Evolutionary conservation across 2,888 invertebrate genomes (phyloP).

Genomic region (Andrena bicolor): DNA sequence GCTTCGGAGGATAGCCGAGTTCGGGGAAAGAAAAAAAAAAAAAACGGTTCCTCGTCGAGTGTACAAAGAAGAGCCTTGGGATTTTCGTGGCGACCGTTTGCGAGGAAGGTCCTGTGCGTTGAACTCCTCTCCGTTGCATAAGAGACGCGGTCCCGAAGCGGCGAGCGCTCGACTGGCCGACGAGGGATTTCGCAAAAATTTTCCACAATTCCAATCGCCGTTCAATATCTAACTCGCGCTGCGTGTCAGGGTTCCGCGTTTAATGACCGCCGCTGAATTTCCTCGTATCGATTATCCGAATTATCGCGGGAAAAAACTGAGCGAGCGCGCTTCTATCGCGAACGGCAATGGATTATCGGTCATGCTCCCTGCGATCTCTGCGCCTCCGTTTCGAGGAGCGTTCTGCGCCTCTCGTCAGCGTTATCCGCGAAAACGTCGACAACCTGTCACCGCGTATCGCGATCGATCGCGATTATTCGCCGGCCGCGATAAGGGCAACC

Average conservation of each 20-base stretch:
- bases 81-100: background rate
- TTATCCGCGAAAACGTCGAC: constrained; percentile 1
- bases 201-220: constrained; percentile 29
- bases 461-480: constrained; percentile 18
- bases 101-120: background rate
- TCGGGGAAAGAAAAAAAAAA: background rate
- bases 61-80: background rate
- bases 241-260: constrained; percentile 20
- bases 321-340: no score
- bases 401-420: background rate
- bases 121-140: background rate
- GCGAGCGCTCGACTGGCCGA: background rate
- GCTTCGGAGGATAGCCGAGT: background rate
- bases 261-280: constrained; percentile 24
- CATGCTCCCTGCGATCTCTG: constrained; percentile 23
- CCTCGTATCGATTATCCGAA: constrained; percentile 28
- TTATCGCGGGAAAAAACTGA: background rate
- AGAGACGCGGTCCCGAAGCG: background rate
- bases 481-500: background rate
- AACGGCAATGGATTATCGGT: constrained; percentile 34
- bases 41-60: background rate
- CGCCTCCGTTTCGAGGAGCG: background rate
- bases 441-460: background rate
- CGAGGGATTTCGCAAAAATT: constrained; percentile 23
- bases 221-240: constrained; percentile 1